Evolutionary conservation across 1,140 invertebrate genomes (phyloP).

Genomic region (Eufriesea mexicana): DNA sequence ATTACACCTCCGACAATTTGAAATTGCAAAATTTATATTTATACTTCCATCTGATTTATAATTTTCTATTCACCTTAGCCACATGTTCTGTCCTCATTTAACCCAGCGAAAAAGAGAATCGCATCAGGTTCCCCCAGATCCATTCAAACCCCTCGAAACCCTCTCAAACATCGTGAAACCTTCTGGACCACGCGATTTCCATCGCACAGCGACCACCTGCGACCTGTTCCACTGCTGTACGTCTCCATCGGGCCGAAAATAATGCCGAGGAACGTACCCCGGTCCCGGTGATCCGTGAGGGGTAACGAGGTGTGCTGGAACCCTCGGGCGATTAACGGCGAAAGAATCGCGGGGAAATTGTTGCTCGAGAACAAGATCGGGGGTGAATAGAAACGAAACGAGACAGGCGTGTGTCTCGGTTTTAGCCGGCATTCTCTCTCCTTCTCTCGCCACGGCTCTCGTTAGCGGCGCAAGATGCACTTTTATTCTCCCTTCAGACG

Average conservation of each 20-base stretch:
- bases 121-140: no score
- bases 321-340: conserved; percentile 29
- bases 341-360: conserved; percentile 44
- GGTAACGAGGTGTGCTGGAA: neutral
- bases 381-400: conserved; percentile 45
- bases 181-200: neutral
- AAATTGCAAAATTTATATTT: no score
- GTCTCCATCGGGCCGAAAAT: neutral
- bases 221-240: neutral
- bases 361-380: conserved; percentile 38
- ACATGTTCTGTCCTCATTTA: no score
- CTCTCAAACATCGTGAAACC: neutral
- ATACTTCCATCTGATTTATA: no score
- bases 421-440: conserved; percentile 8
- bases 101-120: no score
- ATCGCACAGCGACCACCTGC: neutral
- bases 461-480: conserved; percentile 44
- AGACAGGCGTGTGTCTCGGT: conserved; percentile 22
- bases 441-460: neutral
- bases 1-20: no score
- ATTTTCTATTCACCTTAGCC: no score
- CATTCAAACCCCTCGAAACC: no score
- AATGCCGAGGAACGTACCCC: neutral
- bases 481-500: conserved; percentile 34
- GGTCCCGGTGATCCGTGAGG: neutral